Evolutionary conservation across 2,888 invertebrate genomes (phyloP).

Genomic region (Acronicta psi): DNA sequence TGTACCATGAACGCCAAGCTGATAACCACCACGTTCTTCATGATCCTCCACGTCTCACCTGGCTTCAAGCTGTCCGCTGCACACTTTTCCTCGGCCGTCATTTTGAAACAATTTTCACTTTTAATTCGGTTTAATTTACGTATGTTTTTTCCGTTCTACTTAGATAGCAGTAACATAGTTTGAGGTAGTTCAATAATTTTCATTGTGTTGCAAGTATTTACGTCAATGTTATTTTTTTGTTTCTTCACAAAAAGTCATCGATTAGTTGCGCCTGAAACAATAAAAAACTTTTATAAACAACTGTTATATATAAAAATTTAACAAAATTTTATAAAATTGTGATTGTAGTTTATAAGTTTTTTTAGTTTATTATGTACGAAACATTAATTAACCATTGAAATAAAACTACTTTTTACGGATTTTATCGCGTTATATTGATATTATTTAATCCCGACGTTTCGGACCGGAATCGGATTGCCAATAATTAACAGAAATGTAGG

Average conservation of each 20-base stretch:
- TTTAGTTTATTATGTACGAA: too few species aligned
- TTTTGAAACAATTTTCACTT: slow-evolving; percentile 26
- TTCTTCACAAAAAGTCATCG: not conserved
- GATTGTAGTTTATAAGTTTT: too few species aligned
- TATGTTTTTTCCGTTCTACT: too few species aligned
- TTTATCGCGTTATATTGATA: too few species aligned
- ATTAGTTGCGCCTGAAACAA: slow-evolving; percentile 32
- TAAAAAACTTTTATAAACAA: not conserved
- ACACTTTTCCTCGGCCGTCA: slow-evolving; percentile 47
- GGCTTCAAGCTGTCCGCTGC: slow-evolving; percentile 59
- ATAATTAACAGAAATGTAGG: too few species aligned
- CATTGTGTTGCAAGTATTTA: not conserved
- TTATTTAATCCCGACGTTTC: too few species aligned
- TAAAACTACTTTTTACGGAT: too few species aligned
- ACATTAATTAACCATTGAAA: too few species aligned
- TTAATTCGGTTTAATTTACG: not conserved
- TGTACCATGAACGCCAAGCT: slow-evolving; percentile 91
- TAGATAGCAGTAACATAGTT: too few species aligned
- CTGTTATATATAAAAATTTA: too few species aligned
- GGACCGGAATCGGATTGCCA: too few species aligned
- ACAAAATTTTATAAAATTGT: too few species aligned
- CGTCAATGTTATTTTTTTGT: not conserved
- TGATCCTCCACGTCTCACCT: slow-evolving; percentile 77
- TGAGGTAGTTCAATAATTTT: not conserved
- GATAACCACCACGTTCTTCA: slow-evolving; percentile 85